Base-by-base conservation (phyloP, 1,140 invertebrate species). In the Tyrophagus putrescentiae region DNA sequence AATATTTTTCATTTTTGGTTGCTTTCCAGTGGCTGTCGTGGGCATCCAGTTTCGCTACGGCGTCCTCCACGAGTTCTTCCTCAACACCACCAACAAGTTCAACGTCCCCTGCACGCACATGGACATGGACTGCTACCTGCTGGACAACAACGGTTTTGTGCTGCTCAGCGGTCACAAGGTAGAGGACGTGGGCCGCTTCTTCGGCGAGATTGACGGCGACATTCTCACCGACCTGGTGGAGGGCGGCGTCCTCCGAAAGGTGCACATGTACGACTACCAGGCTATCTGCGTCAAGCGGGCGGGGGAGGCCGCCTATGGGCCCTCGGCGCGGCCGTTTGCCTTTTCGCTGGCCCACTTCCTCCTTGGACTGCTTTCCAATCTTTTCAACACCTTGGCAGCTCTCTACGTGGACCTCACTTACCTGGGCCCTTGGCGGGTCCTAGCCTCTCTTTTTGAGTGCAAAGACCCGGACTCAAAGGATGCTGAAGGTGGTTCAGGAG, bases 81-180 rank as follows among this genome's bases (percentile, higher is more conserved):
- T 57, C 4, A 54, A 56, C 11, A 25, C 41, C 5, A 34, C 16
- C 9, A 33, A 45, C 5, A 45, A 62, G 13, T 57, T 60, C 31
- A 23, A 59, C 7, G 31, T 61, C 29, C 16, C 45, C 21, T 54
- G 60, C 25, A 34, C 29, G 23, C 25, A 33, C n/a, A 36, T 21
- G 11, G 50, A 56, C 28, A 48, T 92, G 3, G 87, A 93, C 67
- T 93, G 89, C 70, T 93, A 90, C 69, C 83, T 94, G 11, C 72
- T 93, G 36, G 89, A 93, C 67, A 88, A 91, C 70, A 91, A 88
- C 70, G 89, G 89, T 9, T 94, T 90, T 70, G 83, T 93, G 18
- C 84, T 93, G 27, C 80, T 91, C 3, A 28, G 21, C 29, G 45
- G 58, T 48, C 58, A 31, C 21, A 31, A 57, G 6, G 18, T 42